Evolutionary conservation across 2,888 invertebrate species (phyloP), one percentile per base, ranked within the genome.

Genomic region (Antheraea assamensis): DNA sequence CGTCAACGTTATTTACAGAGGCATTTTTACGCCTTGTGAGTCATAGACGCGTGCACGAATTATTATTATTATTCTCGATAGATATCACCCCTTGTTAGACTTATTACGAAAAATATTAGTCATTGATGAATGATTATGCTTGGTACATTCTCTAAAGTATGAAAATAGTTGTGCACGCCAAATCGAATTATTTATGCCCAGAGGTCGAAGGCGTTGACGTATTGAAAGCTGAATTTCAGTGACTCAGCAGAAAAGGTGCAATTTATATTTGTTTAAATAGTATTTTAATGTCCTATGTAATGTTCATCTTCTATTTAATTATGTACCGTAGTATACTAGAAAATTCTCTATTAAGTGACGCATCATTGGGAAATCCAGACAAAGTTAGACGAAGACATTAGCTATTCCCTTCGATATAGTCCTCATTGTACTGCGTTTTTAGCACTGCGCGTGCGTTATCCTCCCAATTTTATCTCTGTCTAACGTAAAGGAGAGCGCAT

Each of bases 321-420:
- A 13, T 68, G 19, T 30, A 72, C 31, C 15, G 55, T 35, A 13
- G 42, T 64, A 52, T 68, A 72, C 68, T 72, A 72, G 68, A 68
- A 68, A 72, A 72, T 24, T 52, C 52, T 52, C 35, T 49, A 70
- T 86, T 90, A 91, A 88, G 88, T 90, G 92, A 92, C 92, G 92
- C 89, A 90, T 90, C 90, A 92, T 88, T 82, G 93, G 92, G 87
- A 92, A 93, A 91, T 88, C 92, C 93, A 90, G 91, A 91, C 91
- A 90, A 91, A 90, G 92, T 87, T 83, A 90, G 92, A 90, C 91
- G 90, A 88, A 91, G 91, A 91, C 90, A 88, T 89, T 91, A 87
- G 90, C 88, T 87, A 89, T 89, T 88, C 88, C 88, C 87, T 88
- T 87, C 90, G 87, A 88, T 90, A 88, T 85, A 87, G 88, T 89